A percentile compares a stretch with the other conserved stretches of the same genome.
Evolutionary conservation across 2,113 vertebrate genomes (phyloP).

Genomic region (Myotis brandtii): DNA sequence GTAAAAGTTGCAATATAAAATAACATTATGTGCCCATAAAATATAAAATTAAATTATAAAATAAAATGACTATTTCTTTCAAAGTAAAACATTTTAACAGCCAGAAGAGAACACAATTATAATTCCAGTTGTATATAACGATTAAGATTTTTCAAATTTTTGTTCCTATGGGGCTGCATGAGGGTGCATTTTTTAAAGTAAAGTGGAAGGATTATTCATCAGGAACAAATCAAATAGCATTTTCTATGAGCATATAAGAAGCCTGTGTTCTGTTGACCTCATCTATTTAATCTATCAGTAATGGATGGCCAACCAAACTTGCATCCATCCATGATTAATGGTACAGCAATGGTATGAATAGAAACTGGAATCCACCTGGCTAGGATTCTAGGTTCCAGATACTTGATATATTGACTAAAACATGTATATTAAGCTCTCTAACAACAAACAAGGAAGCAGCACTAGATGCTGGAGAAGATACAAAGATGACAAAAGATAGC

Average conservation of each 20-base stretch:
- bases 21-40: slow-evolving; percentile 64
- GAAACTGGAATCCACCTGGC: background rate
- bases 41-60: slow-evolving; percentile 75
- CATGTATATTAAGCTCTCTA: background rate
- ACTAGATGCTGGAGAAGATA: background rate
- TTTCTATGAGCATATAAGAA: slow-evolving; percentile 15
- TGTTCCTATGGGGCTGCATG: slow-evolving; percentile 7
- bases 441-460: background rate
- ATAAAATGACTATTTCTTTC: slow-evolving; percentile 48
- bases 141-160: slow-evolving; percentile 36
- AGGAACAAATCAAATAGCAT: slow-evolving; percentile 11
- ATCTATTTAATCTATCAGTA: background rate
- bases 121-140: background rate
- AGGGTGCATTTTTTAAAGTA: slow-evolving; percentile 32
- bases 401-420: background rate
- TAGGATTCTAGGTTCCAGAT: background rate
- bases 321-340: background rate
- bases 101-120: slow-evolving; percentile 59
- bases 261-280: background rate
- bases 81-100: slow-evolving; percentile 57
- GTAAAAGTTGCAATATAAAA: slow-evolving; percentile 68
- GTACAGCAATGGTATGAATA: background rate
- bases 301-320: slow-evolving; percentile 3
- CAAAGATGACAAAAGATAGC: background rate
- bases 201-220: background rate